Evolutionary conservation across 2,888 invertebrate species (phyloP).

Genomic region (Papilio demoleus): DNA sequence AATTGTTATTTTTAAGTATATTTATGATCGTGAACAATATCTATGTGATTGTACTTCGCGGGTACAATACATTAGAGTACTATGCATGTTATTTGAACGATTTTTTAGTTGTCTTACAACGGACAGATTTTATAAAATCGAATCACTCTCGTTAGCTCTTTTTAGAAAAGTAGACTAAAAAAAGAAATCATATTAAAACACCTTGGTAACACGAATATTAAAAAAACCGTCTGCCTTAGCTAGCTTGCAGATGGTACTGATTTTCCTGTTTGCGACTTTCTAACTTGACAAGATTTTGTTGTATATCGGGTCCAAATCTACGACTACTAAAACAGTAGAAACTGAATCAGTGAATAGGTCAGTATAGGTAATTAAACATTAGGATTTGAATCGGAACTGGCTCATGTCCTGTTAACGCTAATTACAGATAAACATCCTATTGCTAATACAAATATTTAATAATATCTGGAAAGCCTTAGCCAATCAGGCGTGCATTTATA

Average conservation of each 20-base stretch:
- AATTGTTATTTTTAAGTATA: slow-evolving; percentile 29
- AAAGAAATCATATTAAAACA: too few species aligned
- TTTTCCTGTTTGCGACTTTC: neutral
- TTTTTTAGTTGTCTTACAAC: neutral
- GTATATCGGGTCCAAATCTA: neutral
- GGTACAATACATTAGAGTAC: neutral
- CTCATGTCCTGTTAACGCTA: neutral
- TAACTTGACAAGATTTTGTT: neutral
- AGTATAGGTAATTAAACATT: neutral
- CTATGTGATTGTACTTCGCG: slow-evolving; percentile 4
- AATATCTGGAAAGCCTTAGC: slow-evolving; percentile 24
- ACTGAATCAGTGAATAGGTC: neutral
- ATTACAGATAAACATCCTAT: slow-evolving; percentile 12
- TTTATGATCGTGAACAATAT: neutral
- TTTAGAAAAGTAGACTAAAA: too few species aligned
- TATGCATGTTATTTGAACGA: too few species aligned
- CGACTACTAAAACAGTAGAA: neutral
- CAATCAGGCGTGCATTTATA: slow-evolving; percentile 30
- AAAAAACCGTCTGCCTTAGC: neutral
- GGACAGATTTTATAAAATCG: too few species aligned
- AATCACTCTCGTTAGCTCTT: too few species aligned
- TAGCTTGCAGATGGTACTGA: neutral
- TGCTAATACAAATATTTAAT: slow-evolving; percentile 25
- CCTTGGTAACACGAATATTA: neutral
- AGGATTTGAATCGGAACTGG: neutral